phyloP scores from a whole-genome alignment of 2,113 vertebrate species.

The Bothrops jararaca region DNA sequence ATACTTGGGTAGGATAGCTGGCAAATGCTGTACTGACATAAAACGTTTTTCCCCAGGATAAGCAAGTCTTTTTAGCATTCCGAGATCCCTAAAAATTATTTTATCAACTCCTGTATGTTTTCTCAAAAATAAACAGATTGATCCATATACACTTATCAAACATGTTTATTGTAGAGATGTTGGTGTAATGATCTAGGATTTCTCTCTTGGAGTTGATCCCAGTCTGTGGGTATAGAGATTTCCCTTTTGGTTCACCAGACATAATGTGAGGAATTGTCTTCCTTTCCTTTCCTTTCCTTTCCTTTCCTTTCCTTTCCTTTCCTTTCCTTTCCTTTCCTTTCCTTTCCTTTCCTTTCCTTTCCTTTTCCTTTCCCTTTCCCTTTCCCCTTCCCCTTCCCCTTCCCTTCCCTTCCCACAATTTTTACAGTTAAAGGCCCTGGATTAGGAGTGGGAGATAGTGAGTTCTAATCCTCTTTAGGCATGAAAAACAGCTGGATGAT shows the following conservation, averaged over 20 bases:
- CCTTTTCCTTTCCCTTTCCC: conserved; percentile 47
- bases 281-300: conserved; percentile 18
- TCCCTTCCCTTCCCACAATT: conserved; percentile 43
- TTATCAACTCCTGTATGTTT: conserved; percentile 40
- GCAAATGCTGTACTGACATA: conserved; percentile 39
- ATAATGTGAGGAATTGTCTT: conserved; percentile 82
- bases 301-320: neutral
- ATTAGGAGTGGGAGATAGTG: neutral
- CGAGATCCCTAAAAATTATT: conserved; percentile 52
- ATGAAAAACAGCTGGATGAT: neutral
- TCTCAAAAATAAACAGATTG: conserved; percentile 37
- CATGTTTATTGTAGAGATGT: conserved; percentile 85
- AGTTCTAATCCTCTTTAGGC: neutral
- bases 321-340: neutral
- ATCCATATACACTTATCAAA: conserved; percentile 79
- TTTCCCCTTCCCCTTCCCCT: conserved; percentile 31
- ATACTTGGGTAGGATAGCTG: conserved; percentile 55
- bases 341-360: neutral
- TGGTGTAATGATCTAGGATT: conserved; percentile 88
- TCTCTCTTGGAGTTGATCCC: conserved; percentile 85
- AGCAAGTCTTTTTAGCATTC: conserved; percentile 53
- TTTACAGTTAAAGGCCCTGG: conserved; percentile 34
- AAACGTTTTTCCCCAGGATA: conserved; percentile 33
- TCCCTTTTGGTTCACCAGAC: conserved; percentile 84
- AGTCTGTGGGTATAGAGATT: conserved; percentile 80